These are phyloP conservation scores for Hypomecis atomaria DNA, from an alignment of 2,888 invertebrate genomes.

Conservation along the genomic window DNA sequence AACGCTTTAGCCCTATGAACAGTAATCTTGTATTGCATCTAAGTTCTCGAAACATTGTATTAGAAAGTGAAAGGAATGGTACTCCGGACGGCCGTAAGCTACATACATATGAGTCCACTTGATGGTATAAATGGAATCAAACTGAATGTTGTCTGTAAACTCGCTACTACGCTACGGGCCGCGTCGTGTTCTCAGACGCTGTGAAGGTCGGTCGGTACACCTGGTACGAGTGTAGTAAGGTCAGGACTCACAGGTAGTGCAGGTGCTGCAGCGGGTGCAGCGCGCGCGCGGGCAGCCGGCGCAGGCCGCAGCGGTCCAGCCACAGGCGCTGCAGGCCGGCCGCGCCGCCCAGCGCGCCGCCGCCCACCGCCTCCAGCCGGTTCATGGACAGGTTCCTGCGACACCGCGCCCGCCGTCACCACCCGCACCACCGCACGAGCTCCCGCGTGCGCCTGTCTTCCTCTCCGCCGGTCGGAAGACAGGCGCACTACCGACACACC, in stretches of 20 bases:
- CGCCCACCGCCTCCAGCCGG: constrained; percentile 88
- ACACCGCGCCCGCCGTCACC: constrained; percentile 53
- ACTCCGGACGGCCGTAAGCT: too few relatives aligned
- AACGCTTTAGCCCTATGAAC: too few relatives aligned
- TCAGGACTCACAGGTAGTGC: constrained; percentile 84
- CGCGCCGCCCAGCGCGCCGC: constrained; percentile 86
- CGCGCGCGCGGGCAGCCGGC: constrained; percentile 82
- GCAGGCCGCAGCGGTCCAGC: constrained; percentile 85
- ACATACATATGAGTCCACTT: too few relatives aligned
- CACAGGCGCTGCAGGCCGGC: constrained; percentile 86
- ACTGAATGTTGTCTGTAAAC: too few relatives aligned
- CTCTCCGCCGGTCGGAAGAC: background rate
- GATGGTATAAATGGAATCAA: too few relatives aligned
- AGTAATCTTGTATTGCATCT: too few relatives aligned
- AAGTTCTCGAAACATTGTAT: too few relatives aligned
- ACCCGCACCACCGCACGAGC: constrained; percentile 42
- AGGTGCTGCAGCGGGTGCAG: constrained; percentile 66
- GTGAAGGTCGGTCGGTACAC: background rate
- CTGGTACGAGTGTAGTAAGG: constrained; percentile 13
- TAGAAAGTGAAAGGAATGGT: too few relatives aligned
- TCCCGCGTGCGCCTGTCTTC: background rate
- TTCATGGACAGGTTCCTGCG: constrained; percentile 91
- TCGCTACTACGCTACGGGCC: too few relatives aligned
- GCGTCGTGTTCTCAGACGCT: too few relatives aligned
- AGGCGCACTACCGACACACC: background rate